These are phyloP conservation scores for Microchrysa polita DNA, from an alignment of 2,888 invertebrate species.

Conservation along the genomic window DNA sequence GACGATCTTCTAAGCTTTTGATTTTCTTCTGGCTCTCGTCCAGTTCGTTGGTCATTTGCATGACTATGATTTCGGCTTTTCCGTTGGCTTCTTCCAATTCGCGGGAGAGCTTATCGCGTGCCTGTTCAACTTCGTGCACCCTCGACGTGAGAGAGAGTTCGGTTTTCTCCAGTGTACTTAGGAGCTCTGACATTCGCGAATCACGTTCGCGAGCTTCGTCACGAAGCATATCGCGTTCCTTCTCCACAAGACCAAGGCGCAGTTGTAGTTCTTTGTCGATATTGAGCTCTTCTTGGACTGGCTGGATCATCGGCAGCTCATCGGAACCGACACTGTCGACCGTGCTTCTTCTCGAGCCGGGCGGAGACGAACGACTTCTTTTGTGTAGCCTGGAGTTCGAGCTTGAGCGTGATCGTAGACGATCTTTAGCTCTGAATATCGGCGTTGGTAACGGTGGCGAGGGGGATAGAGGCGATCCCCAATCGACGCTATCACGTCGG, in stretches of 20 bases:
- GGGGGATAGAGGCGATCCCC: conserved; percentile 77
- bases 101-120: conserved; percentile 71
- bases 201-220: conserved; percentile 78
- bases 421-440: conserved; percentile 72
- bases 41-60: conserved; percentile 74
- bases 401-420: conserved; percentile 67
- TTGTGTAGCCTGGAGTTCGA: conserved; percentile 68
- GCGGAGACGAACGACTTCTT: conserved; percentile 71
- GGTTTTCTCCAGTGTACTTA: conserved; percentile 78
- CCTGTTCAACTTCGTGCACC: conserved; percentile 76
- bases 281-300: conserved; percentile 60
- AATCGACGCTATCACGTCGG: conserved; percentile 82
- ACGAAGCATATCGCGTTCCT: conserved; percentile 76
- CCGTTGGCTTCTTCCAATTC: conserved; percentile 75
- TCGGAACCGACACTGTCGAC: conserved; percentile 73
- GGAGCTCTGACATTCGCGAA: conserved; percentile 79
- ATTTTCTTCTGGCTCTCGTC: conserved; percentile 71
- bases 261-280: conserved; percentile 72
- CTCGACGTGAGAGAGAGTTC: conserved; percentile 78
- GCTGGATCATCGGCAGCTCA: conserved; percentile 63
- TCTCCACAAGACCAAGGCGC: conserved; percentile 75
- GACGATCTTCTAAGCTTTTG: conserved; percentile 64
- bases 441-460: conserved; percentile 74
- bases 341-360: conserved; percentile 70
- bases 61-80: conserved; percentile 75